Evolutionary conservation across 2,888 invertebrate genomes (phyloP).

Genomic region (Rhodophaea formosa): DNA sequence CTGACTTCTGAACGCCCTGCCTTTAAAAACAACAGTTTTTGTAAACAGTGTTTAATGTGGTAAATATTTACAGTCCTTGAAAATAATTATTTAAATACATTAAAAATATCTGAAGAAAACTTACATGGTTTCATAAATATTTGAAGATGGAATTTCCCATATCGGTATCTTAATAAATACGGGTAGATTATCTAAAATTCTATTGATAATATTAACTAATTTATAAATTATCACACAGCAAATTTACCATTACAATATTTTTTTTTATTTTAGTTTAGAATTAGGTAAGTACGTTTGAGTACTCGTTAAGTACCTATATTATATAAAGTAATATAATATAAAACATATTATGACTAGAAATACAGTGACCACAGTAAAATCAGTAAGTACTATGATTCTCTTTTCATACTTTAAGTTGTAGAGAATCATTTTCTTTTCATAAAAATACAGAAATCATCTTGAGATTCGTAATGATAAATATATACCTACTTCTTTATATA

Average conservation of each 20-base stretch:
- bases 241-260: constrained; percentile 29
- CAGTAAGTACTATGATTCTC: too few species aligned
- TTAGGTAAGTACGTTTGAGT: constrained; percentile 18
- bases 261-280: constrained; percentile 23
- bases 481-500: too few species aligned
- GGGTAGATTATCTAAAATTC: constrained; percentile 22
- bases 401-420: too few species aligned
- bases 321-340: neutral
- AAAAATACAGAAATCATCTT: too few species aligned
- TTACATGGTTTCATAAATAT: neutral
- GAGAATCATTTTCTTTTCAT: too few species aligned
- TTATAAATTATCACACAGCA: constrained; percentile 40
- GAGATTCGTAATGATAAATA: too few species aligned
- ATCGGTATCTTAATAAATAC: neutral
- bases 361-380: neutral
- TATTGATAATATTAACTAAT: constrained; percentile 39
- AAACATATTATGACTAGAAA: neutral
- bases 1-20: too few species aligned
- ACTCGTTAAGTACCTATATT: too few species aligned
- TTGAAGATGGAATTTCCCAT: neutral
- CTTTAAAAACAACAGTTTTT: too few species aligned
- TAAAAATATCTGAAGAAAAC: neutral
- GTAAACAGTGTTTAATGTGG: too few species aligned
- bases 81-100: neutral
- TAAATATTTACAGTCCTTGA: too few species aligned